Conservation (phyloP, 1,140 invertebrate species). For the Ptiloglossa arizonensis region DNA sequence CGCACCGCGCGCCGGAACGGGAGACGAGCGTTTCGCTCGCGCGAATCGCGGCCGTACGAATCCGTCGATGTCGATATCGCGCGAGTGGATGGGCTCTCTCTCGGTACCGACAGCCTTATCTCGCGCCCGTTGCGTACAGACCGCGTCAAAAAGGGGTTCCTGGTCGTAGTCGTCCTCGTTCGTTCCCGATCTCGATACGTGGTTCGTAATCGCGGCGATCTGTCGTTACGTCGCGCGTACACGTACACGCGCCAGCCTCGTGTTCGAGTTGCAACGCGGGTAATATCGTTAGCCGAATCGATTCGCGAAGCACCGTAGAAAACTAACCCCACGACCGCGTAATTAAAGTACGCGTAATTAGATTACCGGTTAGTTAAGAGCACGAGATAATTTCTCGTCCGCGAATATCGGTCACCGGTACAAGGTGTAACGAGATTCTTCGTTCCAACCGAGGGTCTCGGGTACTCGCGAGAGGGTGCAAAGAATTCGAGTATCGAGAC, state of each 20-base stretch:
- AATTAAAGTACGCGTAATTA: constrained; percentile 34
- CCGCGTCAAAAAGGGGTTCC: constrained; percentile 15
- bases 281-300: constrained; percentile 51
- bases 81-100: neutral
- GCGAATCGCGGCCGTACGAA: constrained; percentile 70
- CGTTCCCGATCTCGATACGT: constrained; percentile 43
- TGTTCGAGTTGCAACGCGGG: constrained; percentile 35
- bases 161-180: no score
- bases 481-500: no score
- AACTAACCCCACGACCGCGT: neutral
- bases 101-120: neutral
- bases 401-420: constrained; percentile 11
- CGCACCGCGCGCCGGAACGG: no score
- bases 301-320: constrained; percentile 48
- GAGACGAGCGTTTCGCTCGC: constrained; percentile 47
- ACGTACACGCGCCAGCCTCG: constrained; percentile 1
- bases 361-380: constrained; percentile 33
- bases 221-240: neutral
- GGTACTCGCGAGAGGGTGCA: no score
- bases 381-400: constrained; percentile 28
- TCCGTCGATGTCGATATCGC: constrained; percentile 53
- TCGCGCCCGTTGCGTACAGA: neutral
- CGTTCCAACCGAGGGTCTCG: no score
- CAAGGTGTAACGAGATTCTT: neutral
- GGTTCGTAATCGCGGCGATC: constrained; percentile 40